Conservation (phyloP, 2,113 vertebrate genomes). For the Muntiacus reevesi region DNA sequence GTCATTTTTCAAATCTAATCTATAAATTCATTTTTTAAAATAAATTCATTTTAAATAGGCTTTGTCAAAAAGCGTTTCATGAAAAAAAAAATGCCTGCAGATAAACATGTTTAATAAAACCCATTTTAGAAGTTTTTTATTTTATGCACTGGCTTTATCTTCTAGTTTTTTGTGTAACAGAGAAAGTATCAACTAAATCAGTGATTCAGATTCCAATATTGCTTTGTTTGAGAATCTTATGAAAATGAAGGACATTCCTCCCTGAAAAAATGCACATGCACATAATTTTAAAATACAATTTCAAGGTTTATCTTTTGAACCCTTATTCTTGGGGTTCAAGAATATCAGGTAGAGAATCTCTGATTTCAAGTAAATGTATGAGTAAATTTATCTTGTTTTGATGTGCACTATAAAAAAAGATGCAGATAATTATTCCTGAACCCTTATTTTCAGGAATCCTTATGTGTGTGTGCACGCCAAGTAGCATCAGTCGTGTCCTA, state of each 20-base stretch:
- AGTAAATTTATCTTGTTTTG: background rate
- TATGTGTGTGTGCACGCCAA: background rate
- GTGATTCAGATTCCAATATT: background rate
- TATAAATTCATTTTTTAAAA: background rate
- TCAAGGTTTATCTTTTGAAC: background rate
- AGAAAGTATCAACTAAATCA: background rate
- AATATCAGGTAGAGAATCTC: background rate
- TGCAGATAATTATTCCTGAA: background rate
- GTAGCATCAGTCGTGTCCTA: background rate
- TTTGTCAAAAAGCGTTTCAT: slow-evolving; percentile 10
- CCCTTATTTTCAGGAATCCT: background rate
- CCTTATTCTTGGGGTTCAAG: background rate
- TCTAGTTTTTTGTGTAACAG: background rate
- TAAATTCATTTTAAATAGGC: background rate
- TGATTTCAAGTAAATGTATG: background rate
- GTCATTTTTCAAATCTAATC: background rate
- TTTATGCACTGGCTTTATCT: background rate
- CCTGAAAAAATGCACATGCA: background rate
- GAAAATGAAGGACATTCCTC: background rate
- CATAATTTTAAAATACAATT: background rate
- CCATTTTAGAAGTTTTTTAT: background rate
- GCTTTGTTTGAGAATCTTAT: background rate
- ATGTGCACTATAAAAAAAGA: background rate
- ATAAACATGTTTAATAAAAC: slow-evolving; percentile 1
- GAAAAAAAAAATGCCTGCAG: background rate